Evolutionary conservation across 2,797 vertebrate species (phyloP).

Genomic region (Peromyscus melanophrys): DNA sequence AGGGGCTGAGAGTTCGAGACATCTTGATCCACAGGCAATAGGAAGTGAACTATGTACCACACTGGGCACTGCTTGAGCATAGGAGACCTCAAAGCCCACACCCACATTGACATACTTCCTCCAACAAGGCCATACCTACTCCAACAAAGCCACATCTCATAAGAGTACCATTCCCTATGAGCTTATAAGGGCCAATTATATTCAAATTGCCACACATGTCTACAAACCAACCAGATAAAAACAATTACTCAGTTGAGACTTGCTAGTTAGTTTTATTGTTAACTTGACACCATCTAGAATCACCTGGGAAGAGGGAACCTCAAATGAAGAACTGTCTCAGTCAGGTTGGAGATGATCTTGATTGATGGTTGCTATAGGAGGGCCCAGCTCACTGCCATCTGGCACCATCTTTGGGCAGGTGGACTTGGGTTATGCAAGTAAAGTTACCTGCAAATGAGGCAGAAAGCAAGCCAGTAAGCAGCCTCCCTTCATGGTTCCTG

Average conservation of each 20-base stretch:
- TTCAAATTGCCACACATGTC: neutral
- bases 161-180: neutral
- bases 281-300: neutral
- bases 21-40: neutral
- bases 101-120: neutral
- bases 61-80: neutral
- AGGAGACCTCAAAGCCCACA: neutral
- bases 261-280: neutral
- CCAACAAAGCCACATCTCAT: neutral
- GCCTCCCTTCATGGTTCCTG: no score
- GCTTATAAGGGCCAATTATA: neutral
- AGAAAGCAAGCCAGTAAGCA: neutral
- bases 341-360: neutral
- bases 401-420: neutral
- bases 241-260: neutral
- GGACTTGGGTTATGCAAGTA: neutral
- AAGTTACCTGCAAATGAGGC: neutral
- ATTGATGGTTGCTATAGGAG: neutral
- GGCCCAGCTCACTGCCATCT: neutral
- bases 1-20: neutral
- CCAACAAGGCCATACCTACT: neutral
- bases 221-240: neutral
- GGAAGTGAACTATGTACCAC: neutral
- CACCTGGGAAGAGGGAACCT: neutral
- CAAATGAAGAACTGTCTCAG: neutral